Conservation (phyloP, 2,888 invertebrate genomes). For the Alloscopus bannaensis region DNA sequence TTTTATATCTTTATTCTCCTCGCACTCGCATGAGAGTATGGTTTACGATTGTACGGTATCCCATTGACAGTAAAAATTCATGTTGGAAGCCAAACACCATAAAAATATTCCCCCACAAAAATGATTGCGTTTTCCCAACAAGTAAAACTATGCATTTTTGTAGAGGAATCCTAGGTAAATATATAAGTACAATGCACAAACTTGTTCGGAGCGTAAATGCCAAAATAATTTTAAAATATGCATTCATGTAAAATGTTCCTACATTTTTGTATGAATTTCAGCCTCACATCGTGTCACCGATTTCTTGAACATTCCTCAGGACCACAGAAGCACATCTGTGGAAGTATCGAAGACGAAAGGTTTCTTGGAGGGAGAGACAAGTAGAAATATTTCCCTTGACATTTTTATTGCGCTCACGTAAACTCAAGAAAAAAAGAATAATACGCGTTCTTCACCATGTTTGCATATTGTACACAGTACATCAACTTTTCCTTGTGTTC, state of each 20-base stretch:
- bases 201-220: too few relatives aligned
- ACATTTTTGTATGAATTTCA: too few relatives aligned
- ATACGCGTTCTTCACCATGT: too few relatives aligned
- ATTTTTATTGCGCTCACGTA: constrained; percentile 39
- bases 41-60: background rate
- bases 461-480: too few relatives aligned
- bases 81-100: background rate
- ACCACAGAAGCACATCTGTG: background rate
- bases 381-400: background rate
- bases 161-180: too few relatives aligned
- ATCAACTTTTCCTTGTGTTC: background rate
- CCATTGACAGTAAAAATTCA: background rate
- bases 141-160: too few relatives aligned
- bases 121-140: too few relatives aligned
- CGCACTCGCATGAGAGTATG: background rate
- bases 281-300: too few relatives aligned
- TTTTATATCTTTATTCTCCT: background rate
- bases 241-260: too few relatives aligned
- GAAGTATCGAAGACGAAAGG: too few relatives aligned
- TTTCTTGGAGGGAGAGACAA: constrained; percentile 1
- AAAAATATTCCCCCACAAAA: background rate
- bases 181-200: too few relatives aligned
- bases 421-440: background rate
- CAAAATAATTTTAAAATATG: constrained; percentile 1
- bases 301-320: too few relatives aligned